These are phyloP conservation scores for Sinocyclocheilus grahami DNA, from an alignment of 2,113 vertebrate species.

Conservation along the genomic window DNA sequence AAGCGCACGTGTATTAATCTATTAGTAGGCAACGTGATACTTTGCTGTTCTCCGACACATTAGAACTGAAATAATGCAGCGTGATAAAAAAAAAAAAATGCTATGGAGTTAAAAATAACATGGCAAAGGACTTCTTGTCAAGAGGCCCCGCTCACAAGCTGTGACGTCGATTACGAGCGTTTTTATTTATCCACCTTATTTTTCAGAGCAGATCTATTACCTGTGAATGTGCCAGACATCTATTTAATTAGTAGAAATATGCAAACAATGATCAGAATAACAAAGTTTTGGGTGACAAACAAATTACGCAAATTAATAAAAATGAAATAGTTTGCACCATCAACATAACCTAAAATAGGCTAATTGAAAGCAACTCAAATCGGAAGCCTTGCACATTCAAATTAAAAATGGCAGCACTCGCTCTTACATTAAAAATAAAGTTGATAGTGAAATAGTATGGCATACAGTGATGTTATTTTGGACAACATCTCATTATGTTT, in stretches of 20 bases:
- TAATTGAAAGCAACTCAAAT: too few relatives aligned
- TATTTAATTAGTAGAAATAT: neutral
- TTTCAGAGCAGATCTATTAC: neutral
- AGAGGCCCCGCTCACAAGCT: neutral
- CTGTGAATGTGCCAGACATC: neutral
- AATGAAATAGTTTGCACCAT: too few relatives aligned
- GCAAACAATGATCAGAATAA: neutral
- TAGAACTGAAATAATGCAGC: neutral
- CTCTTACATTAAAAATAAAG: neutral
- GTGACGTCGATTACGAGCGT: neutral
- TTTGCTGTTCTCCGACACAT: neutral
- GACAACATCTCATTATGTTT: neutral
- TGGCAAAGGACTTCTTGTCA: neutral
- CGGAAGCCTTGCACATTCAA: too few relatives aligned
- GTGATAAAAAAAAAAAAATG: neutral
- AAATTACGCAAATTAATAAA: too few relatives aligned
- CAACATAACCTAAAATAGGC: too few relatives aligned
- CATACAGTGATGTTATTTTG: neutral
- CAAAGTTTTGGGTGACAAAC: too few relatives aligned
- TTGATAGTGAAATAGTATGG: neutral
- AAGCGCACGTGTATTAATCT: conserved; percentile 17
- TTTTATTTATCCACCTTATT: neutral
- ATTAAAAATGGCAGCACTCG: too few relatives aligned
- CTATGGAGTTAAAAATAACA: neutral
- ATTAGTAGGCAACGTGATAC: neutral